A percentile compares a stretch with the other conserved stretches of the same genome.
Conservation (phyloP, 2,113 vertebrate genomes). For the Artemisiospiza belli region DNA sequence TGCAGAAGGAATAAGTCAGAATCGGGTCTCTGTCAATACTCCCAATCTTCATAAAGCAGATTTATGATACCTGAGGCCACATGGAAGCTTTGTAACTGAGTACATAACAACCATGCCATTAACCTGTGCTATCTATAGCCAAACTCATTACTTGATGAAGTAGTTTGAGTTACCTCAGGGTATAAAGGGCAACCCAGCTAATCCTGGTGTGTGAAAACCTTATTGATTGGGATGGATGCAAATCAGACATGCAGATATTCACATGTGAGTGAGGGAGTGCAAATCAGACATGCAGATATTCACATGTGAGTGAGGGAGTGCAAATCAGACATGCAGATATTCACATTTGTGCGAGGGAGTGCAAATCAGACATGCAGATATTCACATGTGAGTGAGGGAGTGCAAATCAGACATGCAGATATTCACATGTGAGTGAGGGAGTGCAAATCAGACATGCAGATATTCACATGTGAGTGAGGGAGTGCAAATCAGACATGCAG, state of each 20-base stretch:
- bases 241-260: not conserved
- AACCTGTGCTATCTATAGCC: conserved; percentile 33
- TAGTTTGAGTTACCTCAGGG: not conserved
- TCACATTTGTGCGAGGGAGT: too few species aligned
- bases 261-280: not conserved
- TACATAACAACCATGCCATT: not conserved
- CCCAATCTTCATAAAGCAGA: conserved; percentile 33
- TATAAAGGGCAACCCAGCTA: conserved; percentile 2
- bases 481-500: not conserved
- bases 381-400: too few species aligned
- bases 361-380: not conserved
- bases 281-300: not conserved
- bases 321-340: too few species aligned
- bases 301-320: not conserved
- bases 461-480: not conserved
- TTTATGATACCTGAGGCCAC: not conserved
- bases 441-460: not conserved
- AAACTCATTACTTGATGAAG: conserved; percentile 40
- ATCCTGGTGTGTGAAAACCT: not conserved
- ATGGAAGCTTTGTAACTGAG: not conserved
- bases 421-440: too few species aligned
- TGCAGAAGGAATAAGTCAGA: not conserved
- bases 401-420: too few species aligned
- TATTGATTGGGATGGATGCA: not conserved
- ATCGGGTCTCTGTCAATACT: not conserved